Conservation (phyloP, 2,888 invertebrate species). For the Apocheima hispidaria region DNA sequence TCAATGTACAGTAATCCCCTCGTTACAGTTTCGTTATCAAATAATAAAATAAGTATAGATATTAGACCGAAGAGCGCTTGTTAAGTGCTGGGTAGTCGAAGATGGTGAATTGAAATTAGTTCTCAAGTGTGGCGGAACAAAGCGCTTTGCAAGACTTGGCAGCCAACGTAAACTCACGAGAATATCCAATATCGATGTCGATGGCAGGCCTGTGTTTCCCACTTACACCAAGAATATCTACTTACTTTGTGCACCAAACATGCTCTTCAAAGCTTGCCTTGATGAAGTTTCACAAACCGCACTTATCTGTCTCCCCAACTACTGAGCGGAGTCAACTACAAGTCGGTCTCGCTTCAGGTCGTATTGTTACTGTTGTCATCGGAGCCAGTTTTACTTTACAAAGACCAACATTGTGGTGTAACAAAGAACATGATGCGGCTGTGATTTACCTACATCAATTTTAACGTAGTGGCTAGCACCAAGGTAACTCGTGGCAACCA, state of each 20-base stretch:
- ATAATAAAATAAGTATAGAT: too few relatives aligned
- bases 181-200: too few relatives aligned
- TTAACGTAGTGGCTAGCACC: too few relatives aligned
- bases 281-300: conserved; percentile 9
- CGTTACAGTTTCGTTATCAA: too few relatives aligned
- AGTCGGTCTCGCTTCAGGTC: neutral
- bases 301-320: conserved; percentile 2
- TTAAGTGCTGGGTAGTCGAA: too few relatives aligned
- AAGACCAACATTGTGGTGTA: neutral
- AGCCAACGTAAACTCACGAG: too few relatives aligned
- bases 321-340: neutral
- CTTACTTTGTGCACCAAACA: neutral
- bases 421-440: neutral
- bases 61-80: too few relatives aligned
- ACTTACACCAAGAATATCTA: neutral
- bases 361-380: neutral
- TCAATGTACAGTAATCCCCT: too few relatives aligned
- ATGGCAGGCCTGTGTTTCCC: neutral
- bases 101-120: too few relatives aligned
- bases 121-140: too few relatives aligned
- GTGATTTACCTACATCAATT: neutral
- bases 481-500: too few relatives aligned
- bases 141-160: too few relatives aligned
- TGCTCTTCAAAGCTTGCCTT: neutral
- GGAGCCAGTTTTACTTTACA: neutral